These are phyloP conservation scores for Chionis minor DNA, from an alignment of 2,113 vertebrate species.

Conservation along the genomic window DNA sequence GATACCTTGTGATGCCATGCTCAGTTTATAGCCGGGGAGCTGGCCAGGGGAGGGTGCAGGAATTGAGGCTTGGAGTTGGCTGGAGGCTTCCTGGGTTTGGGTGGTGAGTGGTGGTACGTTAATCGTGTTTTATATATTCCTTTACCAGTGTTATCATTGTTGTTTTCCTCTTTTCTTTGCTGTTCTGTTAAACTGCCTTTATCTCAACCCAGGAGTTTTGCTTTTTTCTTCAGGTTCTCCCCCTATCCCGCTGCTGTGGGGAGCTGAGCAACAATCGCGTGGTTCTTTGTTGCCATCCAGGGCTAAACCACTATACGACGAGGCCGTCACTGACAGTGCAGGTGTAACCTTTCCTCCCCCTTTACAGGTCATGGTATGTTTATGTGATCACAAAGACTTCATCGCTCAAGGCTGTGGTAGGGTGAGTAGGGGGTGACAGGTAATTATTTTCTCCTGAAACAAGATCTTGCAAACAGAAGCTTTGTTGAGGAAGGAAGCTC, in stretches of 20 bases:
- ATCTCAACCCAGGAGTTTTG: neutral
- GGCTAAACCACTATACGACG: accelerated
- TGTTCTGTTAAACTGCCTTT: neutral
- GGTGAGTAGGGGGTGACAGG: neutral
- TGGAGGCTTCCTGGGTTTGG: neutral
- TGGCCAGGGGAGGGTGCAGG: neutral
- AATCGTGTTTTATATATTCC: neutral
- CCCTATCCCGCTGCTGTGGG: neutral
- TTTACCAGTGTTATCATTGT: neutral
- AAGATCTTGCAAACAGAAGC: neutral
- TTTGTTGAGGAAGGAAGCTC: neutral
- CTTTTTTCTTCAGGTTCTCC: neutral
- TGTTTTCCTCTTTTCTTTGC: neutral
- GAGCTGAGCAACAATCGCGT: neutral
- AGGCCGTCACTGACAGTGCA: neutral
- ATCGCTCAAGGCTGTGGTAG: neutral
- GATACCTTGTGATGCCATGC: too few species aligned
- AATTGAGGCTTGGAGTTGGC: neutral
- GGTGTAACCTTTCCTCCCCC: neutral
- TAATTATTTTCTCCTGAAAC: neutral
- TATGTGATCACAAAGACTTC: neutral
- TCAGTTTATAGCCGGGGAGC: too few species aligned
- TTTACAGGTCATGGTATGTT: neutral
- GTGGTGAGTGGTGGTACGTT: neutral
- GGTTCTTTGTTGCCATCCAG: neutral